These are phyloP conservation scores for Lepidochitona cinerea DNA, from an alignment of 2,888 invertebrate genomes.

Conservation along the genomic window DNA sequence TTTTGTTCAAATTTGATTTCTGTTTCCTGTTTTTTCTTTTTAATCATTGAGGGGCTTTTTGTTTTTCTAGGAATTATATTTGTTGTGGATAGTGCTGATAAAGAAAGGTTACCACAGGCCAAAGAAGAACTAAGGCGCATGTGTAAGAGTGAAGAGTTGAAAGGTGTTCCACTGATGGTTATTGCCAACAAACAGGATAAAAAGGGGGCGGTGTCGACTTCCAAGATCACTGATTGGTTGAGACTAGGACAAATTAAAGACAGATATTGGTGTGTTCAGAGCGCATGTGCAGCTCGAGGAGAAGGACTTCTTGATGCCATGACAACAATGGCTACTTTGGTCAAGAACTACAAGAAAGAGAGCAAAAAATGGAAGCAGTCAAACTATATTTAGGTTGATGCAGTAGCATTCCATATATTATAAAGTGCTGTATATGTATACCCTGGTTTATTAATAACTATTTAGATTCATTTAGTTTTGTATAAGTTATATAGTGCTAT, in stretches of 20 bases:
- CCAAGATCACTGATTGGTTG: not conserved
- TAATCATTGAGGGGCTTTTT: no score
- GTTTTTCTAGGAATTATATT: constrained; percentile 1
- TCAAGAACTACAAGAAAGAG: constrained; percentile 2
- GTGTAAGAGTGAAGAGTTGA: not conserved
- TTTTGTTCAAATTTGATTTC: no score
- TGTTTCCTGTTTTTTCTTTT: no score
- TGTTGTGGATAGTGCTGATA: constrained; percentile 2
- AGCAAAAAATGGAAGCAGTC: not conserved
- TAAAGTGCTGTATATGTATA: no score
- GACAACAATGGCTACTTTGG: constrained; percentile 2
- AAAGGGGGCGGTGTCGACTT: not conserved
- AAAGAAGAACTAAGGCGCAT: not conserved
- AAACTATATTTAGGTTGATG: no score
- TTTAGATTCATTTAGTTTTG: no score
- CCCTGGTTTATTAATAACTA: no score
- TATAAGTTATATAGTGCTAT: no score
- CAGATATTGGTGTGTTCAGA: constrained; percentile 1
- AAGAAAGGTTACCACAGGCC: not conserved
- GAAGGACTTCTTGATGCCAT: constrained; percentile 5
- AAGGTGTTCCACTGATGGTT: constrained; percentile 2
- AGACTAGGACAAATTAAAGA: not conserved
- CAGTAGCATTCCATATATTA: no score
- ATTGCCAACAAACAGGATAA: constrained; percentile 5
- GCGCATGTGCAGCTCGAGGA: constrained; percentile 1